These are phyloP conservation scores for Leptestheria dahalacensis DNA, from an alignment of 1,140 invertebrate genomes.

Conservation along the genomic window DNA sequence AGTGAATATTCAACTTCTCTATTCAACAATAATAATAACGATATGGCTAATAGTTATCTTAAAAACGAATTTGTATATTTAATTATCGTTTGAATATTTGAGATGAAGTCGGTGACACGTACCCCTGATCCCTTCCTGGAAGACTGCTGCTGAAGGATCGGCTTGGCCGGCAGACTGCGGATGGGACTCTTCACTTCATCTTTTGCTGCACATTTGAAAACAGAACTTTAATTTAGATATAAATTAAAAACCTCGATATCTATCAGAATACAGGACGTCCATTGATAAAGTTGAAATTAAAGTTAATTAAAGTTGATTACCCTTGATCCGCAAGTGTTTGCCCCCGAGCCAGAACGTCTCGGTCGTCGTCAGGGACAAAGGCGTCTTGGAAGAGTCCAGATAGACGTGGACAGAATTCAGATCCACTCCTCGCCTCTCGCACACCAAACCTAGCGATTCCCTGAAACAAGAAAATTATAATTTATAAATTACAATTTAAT, in stretches of 20 bases:
- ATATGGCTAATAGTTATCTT: too few relatives aligned
- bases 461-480: conserved; percentile 25
- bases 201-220: conserved; percentile 26
- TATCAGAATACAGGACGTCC: background rate
- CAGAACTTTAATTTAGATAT: background rate
- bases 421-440: conserved; percentile 42
- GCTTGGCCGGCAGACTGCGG: conserved; percentile 24
- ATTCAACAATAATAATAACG: too few relatives aligned
- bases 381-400: conserved; percentile 44
- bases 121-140: conserved; percentile 33
- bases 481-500: too few relatives aligned
- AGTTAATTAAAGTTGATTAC: too few relatives aligned
- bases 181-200: conserved; percentile 29
- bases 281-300: too few relatives aligned
- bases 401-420: conserved; percentile 43
- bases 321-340: conserved; percentile 48
- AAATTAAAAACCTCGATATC: background rate
- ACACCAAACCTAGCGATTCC: conserved; percentile 37
- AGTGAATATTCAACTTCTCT: too few relatives aligned
- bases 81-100: too few relatives aligned
- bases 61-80: too few relatives aligned
- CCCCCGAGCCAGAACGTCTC: conserved; percentile 50
- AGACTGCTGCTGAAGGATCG: conserved; percentile 26
- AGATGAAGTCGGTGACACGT: conserved; percentile 22
- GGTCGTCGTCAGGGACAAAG: conserved; percentile 38